Evolutionary conservation across 2,113 vertebrate genomes (phyloP).

Genomic region (Turdus rufiventris): DNA sequence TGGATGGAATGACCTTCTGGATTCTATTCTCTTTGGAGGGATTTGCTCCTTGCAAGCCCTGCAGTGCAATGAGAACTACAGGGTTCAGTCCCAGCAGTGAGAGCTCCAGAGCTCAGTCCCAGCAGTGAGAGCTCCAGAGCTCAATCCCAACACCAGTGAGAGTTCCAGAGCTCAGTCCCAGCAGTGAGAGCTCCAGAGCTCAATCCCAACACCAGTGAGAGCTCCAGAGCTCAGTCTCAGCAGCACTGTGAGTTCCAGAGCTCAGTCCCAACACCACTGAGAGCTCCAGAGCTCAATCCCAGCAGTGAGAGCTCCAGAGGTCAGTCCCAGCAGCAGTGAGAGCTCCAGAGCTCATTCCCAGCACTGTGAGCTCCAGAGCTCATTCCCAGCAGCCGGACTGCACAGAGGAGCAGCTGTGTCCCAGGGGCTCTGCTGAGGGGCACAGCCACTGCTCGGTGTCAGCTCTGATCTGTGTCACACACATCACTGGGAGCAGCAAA

Average conservation of each 20-base stretch:
- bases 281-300: neutral
- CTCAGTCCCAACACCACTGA: neutral
- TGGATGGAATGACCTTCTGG: neutral
- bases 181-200: neutral
- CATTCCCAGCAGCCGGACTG: accelerated
- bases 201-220: accelerated
- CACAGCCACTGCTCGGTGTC: accelerated
- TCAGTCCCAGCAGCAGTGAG: neutral
- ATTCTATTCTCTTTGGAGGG: neutral
- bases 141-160: neutral
- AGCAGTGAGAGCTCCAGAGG: neutral
- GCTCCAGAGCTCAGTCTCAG: neutral
- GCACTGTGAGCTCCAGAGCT: neutral
- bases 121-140: neutral
- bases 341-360: neutral
- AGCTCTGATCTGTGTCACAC: neutral
- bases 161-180: neutral
- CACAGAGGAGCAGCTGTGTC: neutral
- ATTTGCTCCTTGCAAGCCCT: neutral
- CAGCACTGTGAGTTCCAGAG: neutral
- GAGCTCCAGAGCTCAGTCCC: neutral
- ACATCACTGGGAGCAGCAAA: accelerated
- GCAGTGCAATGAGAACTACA: neutral
- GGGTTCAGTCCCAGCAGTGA: too few species aligned
- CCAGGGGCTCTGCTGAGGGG: accelerated